Base-by-base conservation (phyloP, 2,797 vertebrate genomes). In the Tamandua tetradactyla region DNA sequence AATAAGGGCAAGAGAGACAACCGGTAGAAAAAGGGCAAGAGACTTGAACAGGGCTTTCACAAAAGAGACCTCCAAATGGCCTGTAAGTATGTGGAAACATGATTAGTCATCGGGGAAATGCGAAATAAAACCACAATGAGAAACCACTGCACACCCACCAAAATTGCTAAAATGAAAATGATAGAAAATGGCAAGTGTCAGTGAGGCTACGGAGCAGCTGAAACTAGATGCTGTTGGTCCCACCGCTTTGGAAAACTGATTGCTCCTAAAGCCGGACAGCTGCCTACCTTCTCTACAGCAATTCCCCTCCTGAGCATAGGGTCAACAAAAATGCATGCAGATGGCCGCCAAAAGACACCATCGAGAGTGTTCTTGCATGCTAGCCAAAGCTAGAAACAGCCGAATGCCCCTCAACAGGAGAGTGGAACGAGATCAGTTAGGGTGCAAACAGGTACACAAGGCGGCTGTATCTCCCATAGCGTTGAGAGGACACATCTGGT, bases 221-320 rank as follows among this genome's bases (percentile, higher is more conserved):
- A 74, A 69, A 27, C 14, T 1, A 42, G 18, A 6, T 14, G 27
- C 25, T 1, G 1, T 6, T 0, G 32, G 9, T 1, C 0, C 40
- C 4, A 12, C 10, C 2, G 2, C 74, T 25, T 61, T 0, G 7
- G 93, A 59, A 61, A 74, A 57, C 13, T 7, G 20, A 17, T 62
- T 10, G 17, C 55, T 49, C 11, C 92, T 4, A 23, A 79, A 37
- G 66, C 14, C 3, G 18, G 32, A 12, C 30, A 3, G 9, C 3
- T 7, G 49, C 14, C 6, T 4, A 0, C 32, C 32, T 44, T 1
- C 0, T 5, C 23, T 23, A 44, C 23, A 27, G 69, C 62, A 10
- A 4, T 14, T 18, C 69, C 30, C 12, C 69, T 44, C 23, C n/a
- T 17, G 68, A 71, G 75, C 25, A 0, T 4, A 13, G 3, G 20